A percentile compares a stretch with the other conserved stretches of the same genome.
Conservation (phyloP, 2,113 vertebrate genomes). For the Gymnocephalus cernua region DNA sequence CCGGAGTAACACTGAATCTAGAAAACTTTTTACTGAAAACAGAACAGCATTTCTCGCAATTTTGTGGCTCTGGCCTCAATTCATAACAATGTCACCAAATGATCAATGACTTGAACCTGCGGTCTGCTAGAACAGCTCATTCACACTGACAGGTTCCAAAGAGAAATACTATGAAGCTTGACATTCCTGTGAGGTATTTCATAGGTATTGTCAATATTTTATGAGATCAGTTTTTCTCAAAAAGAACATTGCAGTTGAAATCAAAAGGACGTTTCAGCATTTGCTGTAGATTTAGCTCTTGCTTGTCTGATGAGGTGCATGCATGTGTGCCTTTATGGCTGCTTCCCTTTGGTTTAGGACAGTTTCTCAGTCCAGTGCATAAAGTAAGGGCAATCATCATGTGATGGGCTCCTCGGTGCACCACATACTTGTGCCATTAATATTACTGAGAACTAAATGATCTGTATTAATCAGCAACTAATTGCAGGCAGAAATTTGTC, state of each 20-base stretch:
- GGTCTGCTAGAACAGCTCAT: constrained; percentile 57
- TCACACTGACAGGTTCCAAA: constrained; percentile 55
- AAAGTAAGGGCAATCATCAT: constrained; percentile 52
- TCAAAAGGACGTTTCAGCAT: neutral
- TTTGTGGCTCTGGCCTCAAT: constrained; percentile 33
- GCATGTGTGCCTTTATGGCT: constrained; percentile 27
- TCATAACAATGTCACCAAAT: constrained; percentile 52
- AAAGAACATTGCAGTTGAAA: constrained; percentile 35
- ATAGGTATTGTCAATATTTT: constrained; percentile 47
- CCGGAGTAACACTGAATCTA: constrained; percentile 40
- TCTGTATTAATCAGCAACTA: constrained; percentile 69
- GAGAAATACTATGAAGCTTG: constrained; percentile 39
- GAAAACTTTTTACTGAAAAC: constrained; percentile 34
- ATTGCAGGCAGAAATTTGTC: constrained; percentile 69
- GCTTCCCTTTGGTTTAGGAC: neutral
- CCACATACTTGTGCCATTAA: constrained; percentile 26
- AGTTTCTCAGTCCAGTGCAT: constrained; percentile 30
- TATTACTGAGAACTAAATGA: constrained; percentile 54
- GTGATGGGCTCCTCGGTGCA: neutral
- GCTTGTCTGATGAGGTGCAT: constrained; percentile 18
- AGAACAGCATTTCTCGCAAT: constrained; percentile 24
- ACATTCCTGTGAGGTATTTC: constrained; percentile 26
- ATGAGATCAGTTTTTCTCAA: constrained; percentile 28
- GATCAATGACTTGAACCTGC: constrained; percentile 59
- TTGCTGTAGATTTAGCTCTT: constrained; percentile 18